Evolutionary conservation across 2,113 vertebrate species (phyloP).

Genomic region (Prietella phreatophila): DNA sequence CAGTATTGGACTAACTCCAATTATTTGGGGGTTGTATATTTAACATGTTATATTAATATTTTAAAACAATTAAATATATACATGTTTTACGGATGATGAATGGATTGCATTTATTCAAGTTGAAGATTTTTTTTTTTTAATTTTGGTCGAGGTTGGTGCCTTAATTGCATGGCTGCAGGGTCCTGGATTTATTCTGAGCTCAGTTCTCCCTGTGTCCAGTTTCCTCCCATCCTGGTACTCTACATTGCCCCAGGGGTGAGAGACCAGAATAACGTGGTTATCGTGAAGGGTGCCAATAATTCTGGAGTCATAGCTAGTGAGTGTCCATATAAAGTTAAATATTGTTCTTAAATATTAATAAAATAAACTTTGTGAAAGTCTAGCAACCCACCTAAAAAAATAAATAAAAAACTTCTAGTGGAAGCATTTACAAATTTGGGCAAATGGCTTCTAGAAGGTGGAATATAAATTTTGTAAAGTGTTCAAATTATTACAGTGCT

Average conservation of each 20-base stretch:
- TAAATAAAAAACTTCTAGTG: background rate
- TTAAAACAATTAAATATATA: background rate
- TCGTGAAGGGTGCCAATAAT: background rate
- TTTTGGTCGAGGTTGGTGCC: background rate
- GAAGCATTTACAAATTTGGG: background rate
- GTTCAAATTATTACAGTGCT: background rate
- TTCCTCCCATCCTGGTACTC: background rate
- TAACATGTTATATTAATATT: background rate
- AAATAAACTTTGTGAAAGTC: background rate
- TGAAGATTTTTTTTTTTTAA: background rate
- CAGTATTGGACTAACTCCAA: background rate
- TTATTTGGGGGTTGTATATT: background rate
- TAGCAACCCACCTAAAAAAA: background rate
- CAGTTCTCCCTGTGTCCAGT: background rate
- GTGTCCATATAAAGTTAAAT: background rate
- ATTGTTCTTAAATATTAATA: background rate
- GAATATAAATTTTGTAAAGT: background rate
- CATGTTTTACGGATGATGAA: background rate
- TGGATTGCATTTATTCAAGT: background rate
- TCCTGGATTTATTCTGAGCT: background rate
- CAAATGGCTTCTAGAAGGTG: background rate
- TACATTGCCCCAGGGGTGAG: background rate
- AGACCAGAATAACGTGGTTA: background rate
- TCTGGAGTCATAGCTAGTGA: background rate
- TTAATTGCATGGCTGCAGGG: background rate